Evolutionary conservation across 2,797 vertebrate genomes (phyloP).

Genomic region (Ispidina lecontei): DNA sequence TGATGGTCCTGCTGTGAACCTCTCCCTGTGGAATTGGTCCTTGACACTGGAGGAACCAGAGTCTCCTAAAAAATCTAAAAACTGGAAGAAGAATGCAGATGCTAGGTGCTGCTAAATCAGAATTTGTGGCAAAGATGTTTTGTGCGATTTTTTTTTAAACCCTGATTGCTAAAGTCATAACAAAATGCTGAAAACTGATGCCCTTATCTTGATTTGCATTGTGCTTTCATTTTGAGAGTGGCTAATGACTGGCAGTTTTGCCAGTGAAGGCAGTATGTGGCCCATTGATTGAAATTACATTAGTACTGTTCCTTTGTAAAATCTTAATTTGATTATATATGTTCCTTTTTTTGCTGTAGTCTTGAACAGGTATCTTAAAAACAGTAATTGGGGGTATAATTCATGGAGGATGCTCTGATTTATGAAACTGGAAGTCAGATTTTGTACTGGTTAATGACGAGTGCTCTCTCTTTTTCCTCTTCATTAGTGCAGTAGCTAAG

Average conservation of each 20-base stretch:
- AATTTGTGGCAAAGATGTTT: neutral
- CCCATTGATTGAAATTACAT: neutral
- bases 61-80: neutral
- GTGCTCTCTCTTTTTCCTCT: neutral
- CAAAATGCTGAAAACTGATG: neutral
- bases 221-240: neutral
- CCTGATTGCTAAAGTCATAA: neutral
- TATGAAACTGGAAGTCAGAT: neutral
- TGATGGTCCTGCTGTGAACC: neutral
- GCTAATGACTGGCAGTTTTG: neutral
- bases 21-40: neutral
- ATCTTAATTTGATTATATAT: neutral
- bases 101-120: neutral
- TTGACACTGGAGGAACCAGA: neutral
- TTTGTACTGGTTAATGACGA: neutral
- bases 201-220: accelerated
- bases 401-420: neutral
- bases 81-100: neutral
- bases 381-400: neutral
- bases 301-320: neutral
- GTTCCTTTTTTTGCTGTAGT: neutral
- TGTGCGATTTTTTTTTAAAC: neutral
- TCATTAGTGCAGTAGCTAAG: neutral
- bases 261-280: neutral
- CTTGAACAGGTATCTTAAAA: neutral